Evolutionary conservation across 1,140 invertebrate species (phyloP).

Genomic region (Drosophila subpulchrella): DNA sequence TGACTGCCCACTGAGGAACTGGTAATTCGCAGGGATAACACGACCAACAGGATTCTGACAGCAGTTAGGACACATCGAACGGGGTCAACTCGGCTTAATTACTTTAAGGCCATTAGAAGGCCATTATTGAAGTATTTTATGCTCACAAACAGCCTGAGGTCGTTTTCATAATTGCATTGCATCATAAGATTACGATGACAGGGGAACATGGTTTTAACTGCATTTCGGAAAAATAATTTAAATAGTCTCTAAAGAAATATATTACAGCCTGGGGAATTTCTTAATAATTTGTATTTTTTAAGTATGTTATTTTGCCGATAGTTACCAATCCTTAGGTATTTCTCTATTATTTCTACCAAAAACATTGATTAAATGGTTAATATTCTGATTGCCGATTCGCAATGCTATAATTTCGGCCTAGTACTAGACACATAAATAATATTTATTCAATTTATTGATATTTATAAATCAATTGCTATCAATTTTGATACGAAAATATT

Average conservation of each 20-base stretch:
- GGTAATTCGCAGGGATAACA: constrained; percentile 34
- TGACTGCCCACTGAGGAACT: constrained; percentile 36
- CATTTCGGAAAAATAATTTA: no score
- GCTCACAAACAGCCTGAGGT: background rate
- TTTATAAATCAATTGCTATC: constrained; percentile 1
- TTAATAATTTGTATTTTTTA: no score
- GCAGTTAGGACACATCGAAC: constrained; percentile 13
- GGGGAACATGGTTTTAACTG: background rate
- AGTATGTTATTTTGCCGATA: no score
- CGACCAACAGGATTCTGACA: background rate
- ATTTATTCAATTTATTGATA: constrained; percentile 8
- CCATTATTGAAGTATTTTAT: background rate
- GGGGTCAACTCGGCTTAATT: background rate
- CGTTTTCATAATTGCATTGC: background rate
- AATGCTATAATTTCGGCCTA: no score
- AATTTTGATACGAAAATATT: constrained; percentile 34
- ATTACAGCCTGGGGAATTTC: background rate
- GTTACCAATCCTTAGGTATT: no score
- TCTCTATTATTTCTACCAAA: no score
- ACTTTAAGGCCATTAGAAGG: background rate
- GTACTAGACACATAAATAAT: background rate
- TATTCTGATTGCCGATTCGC: no score
- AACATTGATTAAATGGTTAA: no score
- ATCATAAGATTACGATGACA: background rate
- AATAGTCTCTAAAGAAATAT: background rate